Conservation (phyloP, 2,888 invertebrate species). For the Leptinotarsa rubiginosa region DNA sequence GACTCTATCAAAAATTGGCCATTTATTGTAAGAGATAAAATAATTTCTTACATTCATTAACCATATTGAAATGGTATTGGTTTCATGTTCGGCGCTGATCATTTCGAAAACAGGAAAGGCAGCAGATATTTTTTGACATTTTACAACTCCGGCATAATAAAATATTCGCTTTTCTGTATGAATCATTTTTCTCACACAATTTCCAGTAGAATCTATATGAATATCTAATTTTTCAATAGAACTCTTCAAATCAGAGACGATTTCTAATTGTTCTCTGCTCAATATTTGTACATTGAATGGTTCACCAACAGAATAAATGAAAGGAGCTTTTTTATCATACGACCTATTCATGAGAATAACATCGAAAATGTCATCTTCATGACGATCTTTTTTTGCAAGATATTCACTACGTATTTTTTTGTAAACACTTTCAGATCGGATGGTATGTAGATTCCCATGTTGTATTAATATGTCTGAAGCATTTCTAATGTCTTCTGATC, state of each 20-base stretch:
- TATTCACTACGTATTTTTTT: slow-evolving; percentile 6
- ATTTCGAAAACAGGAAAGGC: slow-evolving; percentile 19
- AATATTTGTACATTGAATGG: background rate
- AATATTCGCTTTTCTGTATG: background rate
- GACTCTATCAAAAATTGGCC: slow-evolving; percentile 2
- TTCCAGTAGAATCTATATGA: background rate
- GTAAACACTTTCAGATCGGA: background rate
- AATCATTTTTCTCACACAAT: background rate
- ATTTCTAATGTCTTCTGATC: background rate
- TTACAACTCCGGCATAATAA: background rate
- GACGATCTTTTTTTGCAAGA: slow-evolving; percentile 9
- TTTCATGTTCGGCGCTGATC: slow-evolving; percentile 11
- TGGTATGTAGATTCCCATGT: background rate
- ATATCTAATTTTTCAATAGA: background rate
- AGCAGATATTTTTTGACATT: background rate
- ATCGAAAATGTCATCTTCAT: background rate
- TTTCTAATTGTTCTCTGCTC: background rate
- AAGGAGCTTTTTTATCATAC: background rate
- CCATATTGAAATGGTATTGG: background rate
- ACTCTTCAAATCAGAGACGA: background rate
- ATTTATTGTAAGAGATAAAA: background rate
- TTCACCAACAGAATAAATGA: background rate
- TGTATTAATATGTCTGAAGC: background rate
- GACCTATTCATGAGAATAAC: background rate
- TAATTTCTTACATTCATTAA: background rate